Evolutionary conservation across 2,888 invertebrate species (phyloP), one percentile per base, ranked within the genome.

Genomic region (Nomada lathburiana): DNA sequence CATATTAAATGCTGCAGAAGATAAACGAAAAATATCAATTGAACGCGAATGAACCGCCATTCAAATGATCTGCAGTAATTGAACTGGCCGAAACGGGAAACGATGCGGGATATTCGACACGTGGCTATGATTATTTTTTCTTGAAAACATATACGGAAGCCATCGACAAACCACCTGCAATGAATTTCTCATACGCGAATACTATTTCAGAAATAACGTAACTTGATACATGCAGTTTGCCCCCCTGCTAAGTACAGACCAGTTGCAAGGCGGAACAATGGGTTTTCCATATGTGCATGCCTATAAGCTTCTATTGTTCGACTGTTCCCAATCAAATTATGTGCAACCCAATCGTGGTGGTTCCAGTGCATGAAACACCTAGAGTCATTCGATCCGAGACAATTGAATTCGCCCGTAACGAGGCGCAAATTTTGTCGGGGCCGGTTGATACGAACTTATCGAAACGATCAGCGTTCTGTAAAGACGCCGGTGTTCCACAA

Each of bases 281-380:
- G 64, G 18, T 10, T 10, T 23, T 23, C 29, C 26, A n/a, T 57
- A 10, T 13, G 36, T 11, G 23, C 10, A 5, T 7, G 13, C n/a
- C 29, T 70, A 36, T 47, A 29, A 23, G 16, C 20, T 13, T 36
- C 70, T 20, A 83, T 85, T 78, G 64, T 72, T 60, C 81, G 67
- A 64, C 36, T 55, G 59, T 70, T 78, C 70, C 82, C 89, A 81
- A 89, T 90, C 78, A 86, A 90, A 88, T 89, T 90, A 90, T 88
- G 84, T 86, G 82, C 79, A 67, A 74, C 76, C 64, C 73, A 73
- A 82, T 78, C 60, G 69, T n/a, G 20, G 23, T 26, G 60, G 69
- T 65, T 63, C 68, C 47, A 65, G 64, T 69, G 67, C 67, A 76
- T 76, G 77, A 86, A 88, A 79, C 74, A 77, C 67, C 64, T 44